Evolutionary conservation across 2,113 vertebrate genomes (phyloP).

Genomic region (Osmerus eperlanus): DNA sequence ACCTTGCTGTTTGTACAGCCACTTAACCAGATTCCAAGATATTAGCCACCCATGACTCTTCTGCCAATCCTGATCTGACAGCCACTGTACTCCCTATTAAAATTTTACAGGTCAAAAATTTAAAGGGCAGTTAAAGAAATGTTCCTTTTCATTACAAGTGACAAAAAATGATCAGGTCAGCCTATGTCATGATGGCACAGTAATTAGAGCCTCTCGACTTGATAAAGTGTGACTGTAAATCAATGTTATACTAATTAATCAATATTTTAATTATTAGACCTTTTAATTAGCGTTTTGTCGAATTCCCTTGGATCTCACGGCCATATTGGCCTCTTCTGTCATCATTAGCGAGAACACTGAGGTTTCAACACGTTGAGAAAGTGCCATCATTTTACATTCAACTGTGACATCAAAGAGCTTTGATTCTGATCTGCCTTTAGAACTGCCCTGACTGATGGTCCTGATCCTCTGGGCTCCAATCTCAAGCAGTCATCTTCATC

Average conservation of each 20-base stretch:
- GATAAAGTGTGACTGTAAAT: slow-evolving; percentile 98
- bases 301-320: slow-evolving; percentile 85
- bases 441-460: slow-evolving; percentile 28
- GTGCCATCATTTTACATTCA: slow-evolving; percentile 46
- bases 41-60: slow-evolving; percentile 87
- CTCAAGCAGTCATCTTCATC: slow-evolving; percentile 22
- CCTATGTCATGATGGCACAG: slow-evolving; percentile 84
- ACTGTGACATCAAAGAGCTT: slow-evolving; percentile 48
- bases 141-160: slow-evolving; percentile 91
- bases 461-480: slow-evolving; percentile 17
- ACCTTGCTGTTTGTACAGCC: slow-evolving; percentile 76
- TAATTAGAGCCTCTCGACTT: slow-evolving; percentile 95
- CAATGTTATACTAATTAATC: slow-evolving; percentile 99
- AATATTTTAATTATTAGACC: slow-evolving; percentile 99
- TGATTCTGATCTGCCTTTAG: slow-evolving; percentile 59
- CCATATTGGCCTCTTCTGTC: slow-evolving; percentile 74
- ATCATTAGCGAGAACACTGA: slow-evolving; percentile 77
- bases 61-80: slow-evolving; percentile 89
- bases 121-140: slow-evolving; percentile 97
- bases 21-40: slow-evolving; percentile 90
- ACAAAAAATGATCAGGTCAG: slow-evolving; percentile 88
- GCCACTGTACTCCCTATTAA: slow-evolving; percentile 90
- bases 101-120: slow-evolving; percentile 99
- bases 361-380: slow-evolving; percentile 49
- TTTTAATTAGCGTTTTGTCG: slow-evolving; percentile 94